A percentile compares a stretch with the other conserved stretches of the same genome.
These are phyloP conservation scores for Drosophila neutralis DNA, from an alignment of 2,888 invertebrate genomes.

Conservation along the genomic window DNA sequence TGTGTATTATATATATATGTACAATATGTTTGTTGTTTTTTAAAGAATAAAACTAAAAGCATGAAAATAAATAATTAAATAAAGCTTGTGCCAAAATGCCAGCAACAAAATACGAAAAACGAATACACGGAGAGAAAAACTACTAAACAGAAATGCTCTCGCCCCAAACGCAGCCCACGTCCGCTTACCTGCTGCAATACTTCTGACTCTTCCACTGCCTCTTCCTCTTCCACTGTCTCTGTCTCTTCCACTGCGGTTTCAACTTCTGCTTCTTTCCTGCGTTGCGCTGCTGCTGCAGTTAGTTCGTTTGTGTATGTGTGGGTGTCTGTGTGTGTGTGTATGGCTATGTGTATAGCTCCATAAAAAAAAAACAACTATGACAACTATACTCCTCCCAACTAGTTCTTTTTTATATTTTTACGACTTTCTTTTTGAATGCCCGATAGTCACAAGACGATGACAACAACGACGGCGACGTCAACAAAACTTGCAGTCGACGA, in stretches of 20 bases:
- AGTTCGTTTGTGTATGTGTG: conserved; percentile 44
- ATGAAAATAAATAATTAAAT: conserved; percentile 15
- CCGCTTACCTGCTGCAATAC: conserved; percentile 64
- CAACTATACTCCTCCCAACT: conserved; percentile 67
- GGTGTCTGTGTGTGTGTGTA: conserved; percentile 21
- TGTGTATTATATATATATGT: conserved; percentile 20
- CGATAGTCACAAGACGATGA: conserved; percentile 75
- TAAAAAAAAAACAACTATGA: conserved; percentile 43
- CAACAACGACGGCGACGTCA: conserved; percentile 66
- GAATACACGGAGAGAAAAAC: conserved; percentile 36
- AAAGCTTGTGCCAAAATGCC: conserved; percentile 32
- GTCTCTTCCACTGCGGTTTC: conserved; percentile 14
- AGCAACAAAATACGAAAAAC: conserved; percentile 35
- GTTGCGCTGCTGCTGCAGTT: conserved; percentile 49
- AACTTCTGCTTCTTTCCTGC: conserved; percentile 41
- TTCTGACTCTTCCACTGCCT: conserved; percentile 33
- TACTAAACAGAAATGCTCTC: conserved; percentile 57
- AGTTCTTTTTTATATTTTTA: conserved; percentile 64
- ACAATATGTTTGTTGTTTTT: conserved; percentile 46
- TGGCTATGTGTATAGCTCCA: conserved; percentile 24
- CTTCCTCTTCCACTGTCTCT: conserved; percentile 11
- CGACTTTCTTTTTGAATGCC: conserved; percentile 71
- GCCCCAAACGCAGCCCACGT: conserved; percentile 53
- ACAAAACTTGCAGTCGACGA: conserved; percentile 50
- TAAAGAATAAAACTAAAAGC: conserved; percentile 20